These are phyloP conservation scores for Piaya cayana DNA, from an alignment of 2,113 vertebrate species.

Conservation along the genomic window DNA sequence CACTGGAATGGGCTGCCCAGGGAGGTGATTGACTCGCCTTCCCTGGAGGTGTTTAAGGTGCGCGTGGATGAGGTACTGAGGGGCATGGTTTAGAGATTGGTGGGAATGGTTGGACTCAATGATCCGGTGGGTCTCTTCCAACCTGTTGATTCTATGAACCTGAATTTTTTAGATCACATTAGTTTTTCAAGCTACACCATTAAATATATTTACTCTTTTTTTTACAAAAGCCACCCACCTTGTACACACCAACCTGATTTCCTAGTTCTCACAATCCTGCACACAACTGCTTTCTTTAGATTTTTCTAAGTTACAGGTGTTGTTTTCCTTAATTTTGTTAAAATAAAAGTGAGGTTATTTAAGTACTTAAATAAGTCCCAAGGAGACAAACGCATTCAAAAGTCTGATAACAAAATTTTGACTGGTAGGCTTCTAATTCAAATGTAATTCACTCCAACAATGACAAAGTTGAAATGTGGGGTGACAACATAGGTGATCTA, in stretches of 20 bases:
- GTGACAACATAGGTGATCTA: not conserved
- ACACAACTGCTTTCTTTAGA: not conserved
- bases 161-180: not conserved
- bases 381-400: not conserved
- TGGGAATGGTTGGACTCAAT: no score
- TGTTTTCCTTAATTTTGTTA: not conserved
- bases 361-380: not conserved
- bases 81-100: no score
- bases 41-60: no score
- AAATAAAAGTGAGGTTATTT: not conserved
- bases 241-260: not conserved
- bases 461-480: not conserved
- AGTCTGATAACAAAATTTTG: not conserved
- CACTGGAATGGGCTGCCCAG: no score
- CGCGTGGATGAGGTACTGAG: no score
- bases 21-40: no score
- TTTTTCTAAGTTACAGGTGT: not conserved
- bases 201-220: not conserved
- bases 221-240: not conserved
- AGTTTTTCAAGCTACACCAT: not conserved
- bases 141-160: no score
- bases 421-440: not conserved
- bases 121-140: no score
- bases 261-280: not conserved
- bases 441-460: not conserved